Evolutionary conservation across 2,113 vertebrate species (phyloP).

Genomic region (Antechinus stuartii): DNA sequence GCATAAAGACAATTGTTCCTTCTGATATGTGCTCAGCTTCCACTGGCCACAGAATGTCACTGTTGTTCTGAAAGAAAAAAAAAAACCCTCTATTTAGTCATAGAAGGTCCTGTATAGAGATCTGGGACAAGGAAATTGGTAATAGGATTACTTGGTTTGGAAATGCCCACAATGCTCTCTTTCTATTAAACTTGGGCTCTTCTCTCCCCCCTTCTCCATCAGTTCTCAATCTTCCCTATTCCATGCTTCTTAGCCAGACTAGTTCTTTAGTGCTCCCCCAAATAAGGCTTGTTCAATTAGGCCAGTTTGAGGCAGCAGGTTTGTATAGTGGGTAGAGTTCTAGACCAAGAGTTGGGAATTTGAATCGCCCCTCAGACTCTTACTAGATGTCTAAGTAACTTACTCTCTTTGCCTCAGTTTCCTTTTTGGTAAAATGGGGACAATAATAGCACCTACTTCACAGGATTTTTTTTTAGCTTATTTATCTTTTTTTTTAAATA

Average conservation of each 20-base stretch:
- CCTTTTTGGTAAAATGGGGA: background rate
- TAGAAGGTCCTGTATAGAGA: constrained; percentile 30
- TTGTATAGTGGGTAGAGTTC: background rate
- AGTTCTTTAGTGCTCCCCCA: background rate
- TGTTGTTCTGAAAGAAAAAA: constrained; percentile 73
- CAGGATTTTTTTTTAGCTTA: background rate
- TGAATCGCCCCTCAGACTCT: background rate
- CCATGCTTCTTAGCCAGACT: background rate
- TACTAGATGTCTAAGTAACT: background rate
- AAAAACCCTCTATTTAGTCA: constrained; percentile 3
- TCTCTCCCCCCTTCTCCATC: background rate
- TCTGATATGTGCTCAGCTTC: constrained; percentile 38
- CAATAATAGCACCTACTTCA: background rate
- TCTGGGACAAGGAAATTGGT: constrained; percentile 31
- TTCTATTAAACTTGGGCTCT: constrained; percentile 11
- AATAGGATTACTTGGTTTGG: constrained; percentile 12
- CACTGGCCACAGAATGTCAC: constrained; percentile 81
- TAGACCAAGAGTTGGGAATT: background rate
- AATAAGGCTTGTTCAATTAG: background rate
- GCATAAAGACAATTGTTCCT: constrained; percentile 39
- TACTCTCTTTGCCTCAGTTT: background rate
- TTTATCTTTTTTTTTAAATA: too few relatives aligned
- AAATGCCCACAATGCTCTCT: constrained; percentile 3
- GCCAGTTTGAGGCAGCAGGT: background rate
- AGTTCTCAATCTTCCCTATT: background rate